These are phyloP conservation scores for Cephus pygmeus DNA, from an alignment of 2,888 invertebrate species.

Conservation along the genomic window DNA sequence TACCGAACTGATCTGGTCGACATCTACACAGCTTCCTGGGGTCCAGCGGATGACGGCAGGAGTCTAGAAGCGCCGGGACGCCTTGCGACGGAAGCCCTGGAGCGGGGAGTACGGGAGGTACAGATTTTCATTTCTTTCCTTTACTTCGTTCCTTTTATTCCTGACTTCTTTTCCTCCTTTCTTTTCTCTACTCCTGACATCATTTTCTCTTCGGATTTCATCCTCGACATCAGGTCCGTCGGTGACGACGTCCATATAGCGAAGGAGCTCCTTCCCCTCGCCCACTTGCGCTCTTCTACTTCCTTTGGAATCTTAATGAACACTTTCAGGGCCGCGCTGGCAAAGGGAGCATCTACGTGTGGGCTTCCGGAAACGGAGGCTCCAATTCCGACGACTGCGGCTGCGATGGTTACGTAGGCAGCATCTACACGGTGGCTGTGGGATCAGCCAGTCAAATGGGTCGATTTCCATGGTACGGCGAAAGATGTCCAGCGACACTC, in stretches of 20 bases:
- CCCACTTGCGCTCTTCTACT: neutral
- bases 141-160: slow-evolving; percentile 6
- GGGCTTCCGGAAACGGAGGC: slow-evolving; percentile 95
- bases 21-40: slow-evolving; percentile 94
- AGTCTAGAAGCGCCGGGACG: slow-evolving; percentile 90
- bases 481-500: slow-evolving; percentile 87
- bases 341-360: slow-evolving; percentile 87
- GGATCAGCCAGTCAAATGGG: slow-evolving; percentile 87
- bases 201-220: slow-evolving; percentile 47
- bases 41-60: slow-evolving; percentile 89
- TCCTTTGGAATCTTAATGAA: slow-evolving; percentile 2
- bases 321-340: slow-evolving; percentile 77
- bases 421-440: slow-evolving; percentile 88
- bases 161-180: neutral
- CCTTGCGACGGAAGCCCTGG: slow-evolving; percentile 80
- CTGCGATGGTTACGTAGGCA: slow-evolving; percentile 89
- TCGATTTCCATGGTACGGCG: slow-evolving; percentile 90
- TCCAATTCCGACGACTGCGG: slow-evolving; percentile 86
- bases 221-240: slow-evolving; percentile 53
- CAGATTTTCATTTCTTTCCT: slow-evolving; percentile 4
- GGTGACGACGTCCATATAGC: neutral
- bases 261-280: neutral
- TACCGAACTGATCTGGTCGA: slow-evolving; percentile 84
- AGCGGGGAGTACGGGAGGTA: slow-evolving; percentile 80
- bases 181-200: neutral